Conservation (phyloP, 2,888 invertebrate species). For the Lamellibrachia satsuma region DNA sequence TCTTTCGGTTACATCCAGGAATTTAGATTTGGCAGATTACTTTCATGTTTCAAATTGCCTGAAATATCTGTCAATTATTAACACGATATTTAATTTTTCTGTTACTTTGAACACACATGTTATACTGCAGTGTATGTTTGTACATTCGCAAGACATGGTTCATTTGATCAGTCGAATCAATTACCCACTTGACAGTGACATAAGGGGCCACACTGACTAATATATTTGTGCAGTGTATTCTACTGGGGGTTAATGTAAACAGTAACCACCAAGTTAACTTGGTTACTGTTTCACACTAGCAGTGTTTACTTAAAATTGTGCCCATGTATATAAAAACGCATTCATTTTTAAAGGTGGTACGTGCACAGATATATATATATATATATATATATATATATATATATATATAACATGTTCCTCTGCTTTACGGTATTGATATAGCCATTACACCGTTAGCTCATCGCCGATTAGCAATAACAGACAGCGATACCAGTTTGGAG, state of each 20-base stretch:
- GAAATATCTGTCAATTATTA: not conserved
- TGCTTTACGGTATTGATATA: not conserved
- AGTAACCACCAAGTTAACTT: not conserved
- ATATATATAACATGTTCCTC: not conserved
- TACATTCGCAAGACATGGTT: not conserved
- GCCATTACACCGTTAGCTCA: not conserved
- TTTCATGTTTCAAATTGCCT: not conserved
- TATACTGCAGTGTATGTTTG: not conserved
- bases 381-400: too few relatives aligned
- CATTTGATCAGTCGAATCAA: not conserved
- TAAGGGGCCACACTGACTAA: not conserved
- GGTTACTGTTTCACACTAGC: too few relatives aligned
- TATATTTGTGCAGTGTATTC: not conserved
- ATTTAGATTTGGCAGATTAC: not conserved
- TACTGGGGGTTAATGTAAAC: not conserved
- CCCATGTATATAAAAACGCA: too few relatives aligned
- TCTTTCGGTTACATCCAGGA: not conserved
- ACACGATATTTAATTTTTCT: not conserved
- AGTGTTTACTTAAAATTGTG: too few relatives aligned
- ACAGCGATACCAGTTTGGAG: not conserved
- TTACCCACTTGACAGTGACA: not conserved
- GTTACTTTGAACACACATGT: not conserved
- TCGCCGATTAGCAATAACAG: not conserved
- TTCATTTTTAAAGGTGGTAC: too few relatives aligned
- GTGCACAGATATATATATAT: too few relatives aligned